Evolutionary conservation across 2,888 invertebrate species (phyloP).

Genomic region (Archips crataeganus): DNA sequence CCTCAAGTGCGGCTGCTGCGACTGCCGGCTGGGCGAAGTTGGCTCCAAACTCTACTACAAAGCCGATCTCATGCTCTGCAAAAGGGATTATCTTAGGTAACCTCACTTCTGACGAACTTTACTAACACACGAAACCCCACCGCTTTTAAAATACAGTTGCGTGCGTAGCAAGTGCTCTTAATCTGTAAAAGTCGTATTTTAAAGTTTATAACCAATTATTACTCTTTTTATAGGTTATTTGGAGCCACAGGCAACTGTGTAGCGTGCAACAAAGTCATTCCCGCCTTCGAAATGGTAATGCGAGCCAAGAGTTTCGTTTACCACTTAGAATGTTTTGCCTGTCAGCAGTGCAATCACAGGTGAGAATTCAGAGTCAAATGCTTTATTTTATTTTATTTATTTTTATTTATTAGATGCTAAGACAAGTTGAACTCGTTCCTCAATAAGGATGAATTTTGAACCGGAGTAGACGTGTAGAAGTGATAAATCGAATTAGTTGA

Average conservation of each 20-base stretch:
- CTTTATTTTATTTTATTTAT: neutral
- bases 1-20: slow-evolving; percentile 96
- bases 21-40: slow-evolving; percentile 96
- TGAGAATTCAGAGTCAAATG: slow-evolving; percentile 64
- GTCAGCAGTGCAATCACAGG: slow-evolving; percentile 98
- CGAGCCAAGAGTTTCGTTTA: slow-evolving; percentile 96
- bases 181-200: slow-evolving; percentile 62
- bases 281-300: slow-evolving; percentile 98
- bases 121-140: neutral
- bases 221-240: slow-evolving; percentile 89
- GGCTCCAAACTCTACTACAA: slow-evolving; percentile 96
- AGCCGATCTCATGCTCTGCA: slow-evolving; percentile 95
- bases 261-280: slow-evolving; percentile 96
- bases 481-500: too few species aligned
- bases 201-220: slow-evolving; percentile 54
- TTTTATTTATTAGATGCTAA: neutral
- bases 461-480: too few species aligned
- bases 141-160: slow-evolving; percentile 41
- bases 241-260: slow-evolving; percentile 96
- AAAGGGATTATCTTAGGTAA: slow-evolving; percentile 96
- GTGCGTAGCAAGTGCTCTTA: slow-evolving; percentile 59
- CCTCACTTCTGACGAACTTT: slow-evolving; percentile 17
- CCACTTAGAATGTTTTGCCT: slow-evolving; percentile 97
- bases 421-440: neutral
- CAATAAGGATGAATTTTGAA: neutral